Conservation (phyloP, 2,113 vertebrate species). For the Chloropsis hardwickii region DNA sequence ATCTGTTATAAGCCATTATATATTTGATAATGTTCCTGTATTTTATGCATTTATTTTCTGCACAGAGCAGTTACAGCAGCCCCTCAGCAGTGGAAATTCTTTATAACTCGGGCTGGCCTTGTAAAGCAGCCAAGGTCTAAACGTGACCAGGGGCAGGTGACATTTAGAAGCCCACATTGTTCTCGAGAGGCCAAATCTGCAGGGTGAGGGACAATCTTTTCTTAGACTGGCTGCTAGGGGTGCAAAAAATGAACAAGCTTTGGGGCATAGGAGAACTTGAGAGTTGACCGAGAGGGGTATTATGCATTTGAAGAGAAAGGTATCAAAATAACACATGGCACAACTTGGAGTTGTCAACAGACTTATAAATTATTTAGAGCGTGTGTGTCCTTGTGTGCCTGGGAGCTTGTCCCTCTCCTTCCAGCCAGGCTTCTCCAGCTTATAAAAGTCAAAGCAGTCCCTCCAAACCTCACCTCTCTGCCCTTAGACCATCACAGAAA, state of each 20-base stretch:
- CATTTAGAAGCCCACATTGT: neutral
- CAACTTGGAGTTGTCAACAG: slow-evolving; percentile 42
- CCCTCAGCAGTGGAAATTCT: neutral
- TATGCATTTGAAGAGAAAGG: neutral
- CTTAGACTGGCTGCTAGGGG: neutral
- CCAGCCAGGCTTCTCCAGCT: neutral
- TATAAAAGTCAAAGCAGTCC: neutral
- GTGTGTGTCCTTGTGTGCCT: slow-evolving; percentile 5
- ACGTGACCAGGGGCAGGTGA: neutral
- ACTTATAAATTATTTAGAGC: slow-evolving; percentile 44
- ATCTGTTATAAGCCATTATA: neutral
- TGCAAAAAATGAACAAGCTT: slow-evolving; percentile 28
- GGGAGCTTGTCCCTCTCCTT: neutral
- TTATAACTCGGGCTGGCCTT: fast-evolving
- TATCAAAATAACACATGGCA: slow-evolving; percentile 54
- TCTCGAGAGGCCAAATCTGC: neutral
- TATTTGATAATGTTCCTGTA: neutral
- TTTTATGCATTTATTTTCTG: neutral
- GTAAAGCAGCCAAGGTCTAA: neutral
- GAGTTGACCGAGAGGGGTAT: slow-evolving; percentile 10
- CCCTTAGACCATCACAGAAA: neutral
- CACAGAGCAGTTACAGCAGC: neutral
- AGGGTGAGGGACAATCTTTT: neutral
- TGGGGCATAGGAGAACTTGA: neutral
- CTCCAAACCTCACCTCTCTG: neutral